Evolutionary conservation across 2,888 invertebrate species (phyloP).

Genomic region (Stenurella melanura): DNA sequence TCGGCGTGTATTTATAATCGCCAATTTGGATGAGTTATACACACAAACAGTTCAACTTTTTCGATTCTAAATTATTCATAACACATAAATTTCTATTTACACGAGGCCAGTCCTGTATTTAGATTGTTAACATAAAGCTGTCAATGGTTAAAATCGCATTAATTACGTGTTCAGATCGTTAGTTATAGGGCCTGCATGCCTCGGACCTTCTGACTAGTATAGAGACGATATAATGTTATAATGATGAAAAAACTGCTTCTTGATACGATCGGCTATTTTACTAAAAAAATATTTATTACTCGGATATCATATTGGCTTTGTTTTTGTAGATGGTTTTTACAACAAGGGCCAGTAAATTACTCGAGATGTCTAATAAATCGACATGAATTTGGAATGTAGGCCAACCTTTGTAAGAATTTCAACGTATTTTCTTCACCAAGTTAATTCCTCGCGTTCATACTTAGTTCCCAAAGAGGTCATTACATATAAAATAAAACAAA

Average conservation of each 20-base stretch:
- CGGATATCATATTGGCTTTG: slow-evolving; percentile 5
- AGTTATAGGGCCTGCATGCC: slow-evolving; percentile 51
- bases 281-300: slow-evolving; percentile 20
- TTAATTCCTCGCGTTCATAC: background rate
- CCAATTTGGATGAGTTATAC: slow-evolving; percentile 71
- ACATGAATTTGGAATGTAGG: slow-evolving; percentile 15
- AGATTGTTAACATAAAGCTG: slow-evolving; percentile 71
- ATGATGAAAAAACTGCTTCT: slow-evolving; percentile 32
- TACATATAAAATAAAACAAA: too few relatives aligned
- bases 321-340: slow-evolving; percentile 13
- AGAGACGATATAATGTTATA: slow-evolving; percentile 23
- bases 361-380: background rate
- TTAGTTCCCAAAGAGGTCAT: background rate
- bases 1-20: slow-evolving; percentile 67
- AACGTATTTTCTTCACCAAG: background rate
- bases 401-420: background rate
- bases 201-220: slow-evolving; percentile 39
- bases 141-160: slow-evolving; percentile 70
- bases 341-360: background rate
- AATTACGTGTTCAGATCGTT: slow-evolving; percentile 63
- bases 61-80: slow-evolving; percentile 70
- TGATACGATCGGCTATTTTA: slow-evolving; percentile 15
- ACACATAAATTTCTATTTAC: slow-evolving; percentile 70
- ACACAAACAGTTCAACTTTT: slow-evolving; percentile 66
- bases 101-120: slow-evolving; percentile 67